Base-by-base conservation (phyloP, 2,888 invertebrate genomes). In the Lepidochitona cinerea region DNA sequence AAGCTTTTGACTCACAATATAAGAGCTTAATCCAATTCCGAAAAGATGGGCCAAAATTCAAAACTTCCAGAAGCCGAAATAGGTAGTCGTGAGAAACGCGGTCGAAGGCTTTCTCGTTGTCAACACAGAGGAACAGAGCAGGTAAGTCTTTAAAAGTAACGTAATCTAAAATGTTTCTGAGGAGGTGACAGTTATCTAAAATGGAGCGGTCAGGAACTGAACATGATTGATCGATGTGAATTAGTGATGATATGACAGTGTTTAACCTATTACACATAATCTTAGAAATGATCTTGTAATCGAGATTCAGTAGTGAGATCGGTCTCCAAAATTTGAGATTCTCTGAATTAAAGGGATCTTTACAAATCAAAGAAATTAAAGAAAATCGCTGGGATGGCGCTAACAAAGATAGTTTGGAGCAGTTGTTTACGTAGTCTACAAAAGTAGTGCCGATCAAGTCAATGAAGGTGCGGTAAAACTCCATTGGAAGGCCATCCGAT, bases 391-490 rank as follows among this genome's bases (percentile, higher is more conserved):
- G 70, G 6, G 70, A 52, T 23, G 9, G 6, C 9, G 7, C 33
- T 33, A 29, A 70, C 6, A 18, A 35, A 3, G 18, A 32, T 26
- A 1, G 9, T 29, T 70, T 12, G 53, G 53, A 70, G 26, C 33
- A 33, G 1, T 52, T 33, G 32, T 29, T 52, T 33, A 52, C n/a
- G 1, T 33, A 33, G 35, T 29, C 23, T n/a, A 70, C 52, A 33
- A 70, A 52, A 23, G n/a, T 12, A 6, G 29, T 18, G 35, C 5
- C 70, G n/a, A 70, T 18, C 52, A 70, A 32, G 33, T 70, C 70
- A 52, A 70, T 29, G 53, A 70, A 70, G 68, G 37, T 14, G 3
- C 18, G 26, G 41, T 68, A 68, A 68, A 68, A 68, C 49, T 68
- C 68, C 49, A 29, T 68, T 12, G 37, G 26, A 26, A 68, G 32